Base-by-base conservation (phyloP, 2,797 vertebrate species). In the Gymnoscopelus microlampas region DNA sequence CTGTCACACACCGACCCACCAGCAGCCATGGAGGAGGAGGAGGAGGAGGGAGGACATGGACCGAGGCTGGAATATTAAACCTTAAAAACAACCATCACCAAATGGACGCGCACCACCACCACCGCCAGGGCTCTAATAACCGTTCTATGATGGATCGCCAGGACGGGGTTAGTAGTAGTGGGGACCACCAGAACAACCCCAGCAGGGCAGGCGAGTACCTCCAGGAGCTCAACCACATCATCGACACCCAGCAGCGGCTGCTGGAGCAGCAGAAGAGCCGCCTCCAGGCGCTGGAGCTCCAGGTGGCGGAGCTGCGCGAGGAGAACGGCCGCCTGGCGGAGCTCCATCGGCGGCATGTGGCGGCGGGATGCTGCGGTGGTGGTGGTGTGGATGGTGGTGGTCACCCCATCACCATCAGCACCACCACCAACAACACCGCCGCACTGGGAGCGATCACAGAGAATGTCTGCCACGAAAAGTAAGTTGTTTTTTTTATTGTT, bases 211-310 rank as follows among this genome's bases (percentile, higher is more conserved):
- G 93, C 79, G 97, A 95, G 91, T 96, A 95, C 76, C 95, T 98
- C 7, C 92, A 93, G 90, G 97, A 98, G 93, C 97, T 98, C 68
- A 97, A 96, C 81, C 95, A 94, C 75, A 97, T 98, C 73, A 98
- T 98, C 62, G 95, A 97, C 90, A 96, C 96, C 51, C 97, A 98
- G 89, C 97, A 96, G 91, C 96, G 93, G 91, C 94, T 98, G 85
- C 89, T 98, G 91, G 96, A 96, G 91, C 96, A 94, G 87, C 95
- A 98, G 91, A 94, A 95, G 91, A 89, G 88, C 84, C 93, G 97
- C 77, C 97, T 98, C 15, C 95, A 96, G 14, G 96, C 97, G 91
- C 95, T 98, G 82, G 96, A 98, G 94, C 94, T 92, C 88, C 97
- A 96, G 93, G 95, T 98, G 91, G 94, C 94, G 76, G 94, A 95